Evolutionary conservation across 2,113 vertebrate species (phyloP).

Genomic region (Gymnobelideus leadbeateri): DNA sequence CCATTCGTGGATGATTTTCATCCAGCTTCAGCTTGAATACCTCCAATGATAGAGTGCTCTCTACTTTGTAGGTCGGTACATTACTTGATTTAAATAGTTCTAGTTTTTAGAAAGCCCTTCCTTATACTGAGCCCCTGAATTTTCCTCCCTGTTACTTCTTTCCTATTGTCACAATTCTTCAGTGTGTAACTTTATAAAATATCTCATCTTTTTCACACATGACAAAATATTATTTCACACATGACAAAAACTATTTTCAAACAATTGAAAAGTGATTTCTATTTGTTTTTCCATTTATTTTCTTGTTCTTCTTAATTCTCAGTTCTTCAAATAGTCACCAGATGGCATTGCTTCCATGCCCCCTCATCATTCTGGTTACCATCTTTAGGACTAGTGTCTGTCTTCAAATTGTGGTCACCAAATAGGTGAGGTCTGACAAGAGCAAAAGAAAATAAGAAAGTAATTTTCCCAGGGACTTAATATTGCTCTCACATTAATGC

Average conservation of each 20-base stretch:
- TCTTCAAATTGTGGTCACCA: background rate
- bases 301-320: background rate
- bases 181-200: background rate
- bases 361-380: background rate
- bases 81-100: background rate
- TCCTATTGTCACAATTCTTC: background rate
- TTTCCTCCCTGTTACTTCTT: background rate
- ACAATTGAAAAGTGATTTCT: background rate
- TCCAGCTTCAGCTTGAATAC: background rate
- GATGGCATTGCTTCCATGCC: background rate
- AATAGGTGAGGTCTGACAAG: background rate
- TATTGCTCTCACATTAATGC: background rate
- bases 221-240: background rate
- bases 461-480: background rate
- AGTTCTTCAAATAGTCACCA: background rate
- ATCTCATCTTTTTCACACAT: background rate
- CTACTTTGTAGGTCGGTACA: background rate
- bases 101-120: background rate
- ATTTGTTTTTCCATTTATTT: background rate
- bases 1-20: background rate
- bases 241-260: background rate
- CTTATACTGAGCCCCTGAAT: background rate
- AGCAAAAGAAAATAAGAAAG: background rate
- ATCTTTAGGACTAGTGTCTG: background rate
- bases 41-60: background rate